These are phyloP conservation scores for Brachypodius melanocephalos DNA, from an alignment of 2,113 vertebrate genomes.

Conservation along the genomic window DNA sequence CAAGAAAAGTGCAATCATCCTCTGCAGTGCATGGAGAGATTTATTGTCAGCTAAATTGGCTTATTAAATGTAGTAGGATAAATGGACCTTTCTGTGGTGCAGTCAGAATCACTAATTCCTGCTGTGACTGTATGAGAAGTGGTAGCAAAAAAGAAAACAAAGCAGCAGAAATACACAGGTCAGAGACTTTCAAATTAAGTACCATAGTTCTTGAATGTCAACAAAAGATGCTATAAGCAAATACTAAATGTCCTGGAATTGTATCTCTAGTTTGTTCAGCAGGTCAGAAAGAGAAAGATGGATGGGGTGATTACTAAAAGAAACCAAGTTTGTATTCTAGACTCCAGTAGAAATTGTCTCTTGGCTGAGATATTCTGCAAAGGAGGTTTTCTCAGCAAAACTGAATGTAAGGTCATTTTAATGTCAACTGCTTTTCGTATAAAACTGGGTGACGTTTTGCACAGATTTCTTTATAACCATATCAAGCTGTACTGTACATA, in stretches of 20 bases:
- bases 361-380: background rate
- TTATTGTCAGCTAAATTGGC: background rate
- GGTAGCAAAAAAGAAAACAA: background rate
- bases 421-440: background rate
- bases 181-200: background rate
- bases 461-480: background rate
- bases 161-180: background rate
- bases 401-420: background rate
- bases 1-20: background rate
- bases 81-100: background rate
- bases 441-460: background rate
- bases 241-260: background rate
- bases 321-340: background rate
- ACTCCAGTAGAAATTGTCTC: background rate
- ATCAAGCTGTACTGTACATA: background rate
- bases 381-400: background rate
- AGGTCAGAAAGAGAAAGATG: background rate
- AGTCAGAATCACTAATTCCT: background rate
- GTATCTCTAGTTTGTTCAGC: background rate
- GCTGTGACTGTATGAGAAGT: background rate
- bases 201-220: background rate
- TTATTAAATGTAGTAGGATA: background rate
- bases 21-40: background rate
- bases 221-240: background rate
- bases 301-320: background rate